Conservation (phyloP, 2,113 vertebrate species). For the Corythornis madagascariensis region DNA sequence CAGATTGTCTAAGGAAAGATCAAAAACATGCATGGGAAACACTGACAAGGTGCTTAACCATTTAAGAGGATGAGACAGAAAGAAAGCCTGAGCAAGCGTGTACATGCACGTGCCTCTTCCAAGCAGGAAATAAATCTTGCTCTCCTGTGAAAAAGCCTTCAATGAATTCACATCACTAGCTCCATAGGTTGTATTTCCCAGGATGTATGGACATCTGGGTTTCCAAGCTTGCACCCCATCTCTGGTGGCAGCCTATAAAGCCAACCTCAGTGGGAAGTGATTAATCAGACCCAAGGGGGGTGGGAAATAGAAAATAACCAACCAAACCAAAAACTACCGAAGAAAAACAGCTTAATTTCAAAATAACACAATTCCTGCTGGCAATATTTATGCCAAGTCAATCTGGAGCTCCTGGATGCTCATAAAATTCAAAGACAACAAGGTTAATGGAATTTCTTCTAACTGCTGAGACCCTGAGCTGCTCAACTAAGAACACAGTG, state of each 20-base stretch:
- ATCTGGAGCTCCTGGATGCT: background rate
- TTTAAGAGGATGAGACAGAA: background rate
- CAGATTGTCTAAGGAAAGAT: background rate
- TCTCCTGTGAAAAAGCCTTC: background rate
- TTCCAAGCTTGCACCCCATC: background rate
- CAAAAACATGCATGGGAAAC: conserved; percentile 31
- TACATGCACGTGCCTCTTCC: background rate
- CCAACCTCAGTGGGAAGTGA: background rate
- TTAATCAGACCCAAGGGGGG: background rate
- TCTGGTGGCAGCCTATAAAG: background rate
- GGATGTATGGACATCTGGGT: background rate
- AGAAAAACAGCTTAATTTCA: background rate
- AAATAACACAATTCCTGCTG: background rate
- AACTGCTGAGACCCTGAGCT: background rate
- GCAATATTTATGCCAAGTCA: background rate
- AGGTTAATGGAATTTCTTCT: background rate
- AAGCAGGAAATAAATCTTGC: background rate
- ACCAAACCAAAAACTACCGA: background rate
- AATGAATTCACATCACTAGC: background rate
- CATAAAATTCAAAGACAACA: background rate
- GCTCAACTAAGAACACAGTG: background rate
- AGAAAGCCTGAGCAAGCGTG: background rate
- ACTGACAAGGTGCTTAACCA: background rate
- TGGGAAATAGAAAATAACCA: background rate
- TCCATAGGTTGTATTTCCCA: background rate